phyloP scores from a whole-genome alignment of 1,140 invertebrate species.

The Mamestra configurata region DNA sequence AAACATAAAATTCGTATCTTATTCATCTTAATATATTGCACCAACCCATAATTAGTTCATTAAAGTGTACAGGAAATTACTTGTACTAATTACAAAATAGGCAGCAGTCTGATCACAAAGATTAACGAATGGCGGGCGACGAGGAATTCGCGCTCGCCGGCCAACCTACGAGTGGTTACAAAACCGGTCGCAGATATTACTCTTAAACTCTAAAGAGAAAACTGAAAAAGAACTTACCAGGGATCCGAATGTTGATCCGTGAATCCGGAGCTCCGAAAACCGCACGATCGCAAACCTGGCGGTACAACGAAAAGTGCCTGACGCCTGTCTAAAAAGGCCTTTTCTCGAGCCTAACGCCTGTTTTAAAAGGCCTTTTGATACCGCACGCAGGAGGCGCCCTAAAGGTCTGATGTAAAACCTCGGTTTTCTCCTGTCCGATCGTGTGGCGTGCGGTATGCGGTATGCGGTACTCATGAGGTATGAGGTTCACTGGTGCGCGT shows the following conservation, averaged over 20 bases:
- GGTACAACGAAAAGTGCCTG: neutral
- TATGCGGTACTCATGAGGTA: constrained; percentile 62
- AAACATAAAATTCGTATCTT: constrained; percentile 36
- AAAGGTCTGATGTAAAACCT: neutral
- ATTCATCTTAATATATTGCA: constrained; percentile 34
- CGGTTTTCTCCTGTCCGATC: neutral
- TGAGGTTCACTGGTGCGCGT: constrained; percentile 63
- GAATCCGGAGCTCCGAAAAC: constrained; percentile 39
- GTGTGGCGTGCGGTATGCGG: constrained; percentile 51
- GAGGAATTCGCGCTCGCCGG: constrained; percentile 30
- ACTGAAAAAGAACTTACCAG: constrained; percentile 44
- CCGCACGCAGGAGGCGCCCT: constrained; percentile 18
- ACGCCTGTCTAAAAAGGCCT: constrained; percentile 27
- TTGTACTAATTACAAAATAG: constrained; percentile 49
- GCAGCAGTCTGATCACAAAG: constrained; percentile 45
- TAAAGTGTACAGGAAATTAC: constrained; percentile 51
- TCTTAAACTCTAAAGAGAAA: constrained; percentile 25
- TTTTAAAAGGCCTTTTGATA: neutral
- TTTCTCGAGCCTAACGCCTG: neutral
- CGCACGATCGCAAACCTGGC: constrained; percentile 52
- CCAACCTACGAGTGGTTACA: constrained; percentile 42
- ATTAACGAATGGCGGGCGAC: constrained; percentile 45
- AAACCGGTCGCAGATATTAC: constrained; percentile 46
- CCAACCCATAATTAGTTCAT: constrained; percentile 36
- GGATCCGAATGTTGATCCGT: neutral